Evolutionary conservation across 2,888 invertebrate species (phyloP).

Genomic region (Rotaria socialis): DNA sequence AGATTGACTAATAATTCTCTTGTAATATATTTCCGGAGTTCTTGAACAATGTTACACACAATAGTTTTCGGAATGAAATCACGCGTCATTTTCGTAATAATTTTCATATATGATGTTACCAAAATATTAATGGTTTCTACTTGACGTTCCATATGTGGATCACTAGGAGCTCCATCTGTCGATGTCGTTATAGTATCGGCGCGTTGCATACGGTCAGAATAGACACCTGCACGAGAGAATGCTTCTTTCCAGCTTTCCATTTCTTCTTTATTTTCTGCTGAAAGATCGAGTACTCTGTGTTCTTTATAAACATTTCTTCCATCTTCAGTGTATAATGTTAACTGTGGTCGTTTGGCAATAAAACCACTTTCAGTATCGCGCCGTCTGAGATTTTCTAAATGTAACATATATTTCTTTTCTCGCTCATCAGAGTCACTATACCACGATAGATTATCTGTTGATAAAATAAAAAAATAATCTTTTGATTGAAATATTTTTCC

Average conservation of each 20-base stretch:
- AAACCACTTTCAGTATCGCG: constrained; percentile 94
- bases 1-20: constrained; percentile 91
- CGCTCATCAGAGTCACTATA: constrained; percentile 98
- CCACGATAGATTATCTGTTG: constrained; percentile 96
- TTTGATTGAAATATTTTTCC: constrained; percentile 97
- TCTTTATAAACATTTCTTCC: constrained; percentile 78
- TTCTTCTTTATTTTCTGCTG: constrained; percentile 91
- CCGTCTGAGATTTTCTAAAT: constrained; percentile 89
- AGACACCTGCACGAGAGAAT: constrained; percentile 95
- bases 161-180: constrained; percentile 60
- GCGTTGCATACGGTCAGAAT: constrained; percentile 79
- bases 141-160: constrained; percentile 84
- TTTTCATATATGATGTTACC: constrained; percentile 99
- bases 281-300: constrained; percentile 94
- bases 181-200: constrained; percentile 46
- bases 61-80: constrained; percentile 97
- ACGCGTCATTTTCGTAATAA: constrained; percentile 94
- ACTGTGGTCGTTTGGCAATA: constrained; percentile 87
- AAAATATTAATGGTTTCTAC: constrained; percentile 98
- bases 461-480: constrained; percentile 98
- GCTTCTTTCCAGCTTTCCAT: constrained; percentile 99
- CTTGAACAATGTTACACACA: constrained; percentile 95
- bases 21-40: constrained; percentile 90
- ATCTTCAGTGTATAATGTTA: constrained; percentile 95
- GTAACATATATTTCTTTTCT: constrained; percentile 98